Evolutionary conservation across 2,113 vertebrate species (phyloP).

Genomic region (Emberiza fucata): DNA sequence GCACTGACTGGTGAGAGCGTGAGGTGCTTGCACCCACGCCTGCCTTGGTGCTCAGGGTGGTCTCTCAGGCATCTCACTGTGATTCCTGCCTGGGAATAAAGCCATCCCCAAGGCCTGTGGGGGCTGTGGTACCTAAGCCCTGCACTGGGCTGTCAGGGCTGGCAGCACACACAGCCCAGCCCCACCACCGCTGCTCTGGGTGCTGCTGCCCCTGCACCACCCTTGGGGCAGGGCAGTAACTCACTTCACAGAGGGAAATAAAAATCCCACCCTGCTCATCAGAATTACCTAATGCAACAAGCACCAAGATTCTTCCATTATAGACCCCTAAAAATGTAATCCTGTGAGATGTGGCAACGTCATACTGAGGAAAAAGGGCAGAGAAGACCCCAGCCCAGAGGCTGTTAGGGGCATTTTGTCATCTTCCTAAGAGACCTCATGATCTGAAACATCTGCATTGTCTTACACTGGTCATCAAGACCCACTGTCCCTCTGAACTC

Average conservation of each 20-base stretch:
- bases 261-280: neutral
- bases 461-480: constrained; percentile 77
- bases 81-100: neutral
- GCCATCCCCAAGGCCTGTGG: accelerated
- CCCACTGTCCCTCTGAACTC: constrained; percentile 80
- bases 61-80: accelerated
- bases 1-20: accelerated
- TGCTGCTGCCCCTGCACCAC: too few relatives aligned
- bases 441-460: constrained; percentile 91
- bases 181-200: neutral
- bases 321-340: neutral
- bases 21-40: accelerated
- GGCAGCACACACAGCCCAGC: neutral
- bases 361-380: neutral
- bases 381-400: neutral
- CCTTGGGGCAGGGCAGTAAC: neutral
- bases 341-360: neutral
- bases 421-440: constrained; percentile 63
- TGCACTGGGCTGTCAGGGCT: neutral
- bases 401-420: constrained; percentile 27
- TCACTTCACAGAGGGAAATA: neutral
- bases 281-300: neutral
- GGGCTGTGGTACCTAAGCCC: neutral
- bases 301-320: neutral
- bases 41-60: accelerated